Base-by-base conservation (phyloP, 2,888 invertebrate genomes). In the Xylocampa areola region DNA sequence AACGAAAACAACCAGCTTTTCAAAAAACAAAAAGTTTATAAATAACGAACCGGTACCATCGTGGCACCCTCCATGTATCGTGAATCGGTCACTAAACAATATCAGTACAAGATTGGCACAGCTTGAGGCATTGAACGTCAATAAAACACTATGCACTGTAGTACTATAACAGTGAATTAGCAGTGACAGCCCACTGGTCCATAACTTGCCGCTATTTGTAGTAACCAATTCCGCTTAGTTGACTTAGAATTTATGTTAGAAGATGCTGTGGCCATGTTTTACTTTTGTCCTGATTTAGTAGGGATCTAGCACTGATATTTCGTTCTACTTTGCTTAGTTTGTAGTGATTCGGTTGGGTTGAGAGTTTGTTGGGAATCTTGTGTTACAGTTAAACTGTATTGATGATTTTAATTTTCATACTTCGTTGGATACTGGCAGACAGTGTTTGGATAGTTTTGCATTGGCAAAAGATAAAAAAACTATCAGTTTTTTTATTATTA, bases 141-240 rank as follows among this genome's bases (percentile, higher is more conserved):
- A 66, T 71, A 65, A 58, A 66, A 66, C 70, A 65, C 57, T 64
- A 29, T 16, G 32, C 40, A 7, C 25, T 33, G 14, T 51, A 21
- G 36, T 45, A 49, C 50, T 37, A 30, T 35, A 47, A 49, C 43
- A 69, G 27, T 64, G 48, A 70, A 70, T 67, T 70, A 70, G 45
- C 65, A 41, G 58, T 64, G 66, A 70, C 67, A 70, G 44, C 10
- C 40, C 36, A 39, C 49, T 43, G 43, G 37, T 23, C 41, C 44
- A 53, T 65, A 70, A 59, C 71, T 70, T 47, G 43, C 29, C 52
- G 48, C 60, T 66, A 41, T 66, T 66, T 70, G 67, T 62, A 71
- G 49, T 63, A 63, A 61, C 66, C 66, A 58, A 64, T 69, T 57
- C 70, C 65, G 35, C 69, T 54, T 48, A 68, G 50, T 57, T 57